Evolutionary conservation across 2,888 invertebrate genomes (phyloP), one percentile per base, ranked within the genome.

Genomic region (Chrysomela aeneicollis): DNA sequence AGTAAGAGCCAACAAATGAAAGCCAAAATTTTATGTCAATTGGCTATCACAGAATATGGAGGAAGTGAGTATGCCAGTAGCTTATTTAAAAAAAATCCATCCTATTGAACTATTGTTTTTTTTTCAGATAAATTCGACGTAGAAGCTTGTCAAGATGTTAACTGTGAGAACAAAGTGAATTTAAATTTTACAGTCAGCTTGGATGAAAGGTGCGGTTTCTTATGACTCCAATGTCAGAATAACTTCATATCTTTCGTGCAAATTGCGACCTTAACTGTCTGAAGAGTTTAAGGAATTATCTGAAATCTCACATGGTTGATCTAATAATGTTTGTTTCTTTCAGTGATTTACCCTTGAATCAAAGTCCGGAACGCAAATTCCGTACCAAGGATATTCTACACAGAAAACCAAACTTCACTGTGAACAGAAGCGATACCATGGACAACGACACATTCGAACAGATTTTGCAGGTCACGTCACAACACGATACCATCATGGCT

Each of bases 401-500:
- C 77, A 67, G 76, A 50, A 77, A 77, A 65, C 80, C 83, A 12
- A 84, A 83, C 68, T 73, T 83, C 52, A 77, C 77, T 22, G 71
- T 81, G n/a, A 78, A 76, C 63, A 74, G 78, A 66, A 74, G 77
- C n/a, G 81, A 81, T 62, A 78, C 78, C 3, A 72, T 80, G 76
- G 77, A 81, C 59, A 84, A 86, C 71, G 90, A 90, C 78, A 87
- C 90, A 30, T 90, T 90, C 79, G 90, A 90, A 70, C 89, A 90
- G 78, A 88, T 90, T 71, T 84, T 90, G 53, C 87, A 88, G 83
- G 93, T 92, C 73, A 94, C 95, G 59, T 86, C 91, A 50, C 90
- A 93, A 74, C 94, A 95, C 77, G 96, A 97, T 74, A 92, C 95
- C 0, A 85, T 94, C 8, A 92, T 96, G 86, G 92, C 95, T 0